Conservation (phyloP, 2,888 invertebrate species). For the Nomada hirtipes region DNA sequence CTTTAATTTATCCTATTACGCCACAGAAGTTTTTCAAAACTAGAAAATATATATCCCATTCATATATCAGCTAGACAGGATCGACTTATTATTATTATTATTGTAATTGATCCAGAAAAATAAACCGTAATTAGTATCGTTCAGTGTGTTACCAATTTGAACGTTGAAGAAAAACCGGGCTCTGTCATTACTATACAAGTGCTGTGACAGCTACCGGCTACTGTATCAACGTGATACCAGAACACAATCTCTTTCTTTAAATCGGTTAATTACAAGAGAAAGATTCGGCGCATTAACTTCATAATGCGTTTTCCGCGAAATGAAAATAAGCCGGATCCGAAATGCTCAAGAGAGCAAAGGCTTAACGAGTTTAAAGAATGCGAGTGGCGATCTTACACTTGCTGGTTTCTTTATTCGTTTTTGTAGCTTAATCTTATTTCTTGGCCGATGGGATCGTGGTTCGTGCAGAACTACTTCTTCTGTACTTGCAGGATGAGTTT, state of each 20-base stretch:
- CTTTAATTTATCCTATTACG: too few species aligned
- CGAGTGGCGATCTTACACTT: constrained; percentile 3
- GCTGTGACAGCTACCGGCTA: too few species aligned
- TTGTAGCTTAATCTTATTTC: neutral
- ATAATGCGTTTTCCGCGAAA: neutral
- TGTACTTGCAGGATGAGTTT: constrained; percentile 1
- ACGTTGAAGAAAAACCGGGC: too few species aligned
- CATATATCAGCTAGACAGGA: too few species aligned
- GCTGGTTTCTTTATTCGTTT: constrained; percentile 3
- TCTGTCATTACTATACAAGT: too few species aligned
- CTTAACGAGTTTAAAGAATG: constrained; percentile 26
- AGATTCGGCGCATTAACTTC: neutral
- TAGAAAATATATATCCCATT: too few species aligned
- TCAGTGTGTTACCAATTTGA: too few species aligned
- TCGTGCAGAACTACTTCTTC: neutral
- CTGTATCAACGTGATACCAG: too few species aligned
- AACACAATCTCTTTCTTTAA: neutral
- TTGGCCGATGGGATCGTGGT: neutral
- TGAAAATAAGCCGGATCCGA: neutral
- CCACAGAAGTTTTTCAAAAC: too few species aligned
- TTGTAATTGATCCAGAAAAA: too few species aligned
- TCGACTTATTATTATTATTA: too few species aligned
- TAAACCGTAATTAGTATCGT: too few species aligned
- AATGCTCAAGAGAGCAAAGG: neutral
- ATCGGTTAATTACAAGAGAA: neutral